These are phyloP conservation scores for Pogonus chalceus DNA, from an alignment of 1,140 invertebrate species.

Conservation along the genomic window DNA sequence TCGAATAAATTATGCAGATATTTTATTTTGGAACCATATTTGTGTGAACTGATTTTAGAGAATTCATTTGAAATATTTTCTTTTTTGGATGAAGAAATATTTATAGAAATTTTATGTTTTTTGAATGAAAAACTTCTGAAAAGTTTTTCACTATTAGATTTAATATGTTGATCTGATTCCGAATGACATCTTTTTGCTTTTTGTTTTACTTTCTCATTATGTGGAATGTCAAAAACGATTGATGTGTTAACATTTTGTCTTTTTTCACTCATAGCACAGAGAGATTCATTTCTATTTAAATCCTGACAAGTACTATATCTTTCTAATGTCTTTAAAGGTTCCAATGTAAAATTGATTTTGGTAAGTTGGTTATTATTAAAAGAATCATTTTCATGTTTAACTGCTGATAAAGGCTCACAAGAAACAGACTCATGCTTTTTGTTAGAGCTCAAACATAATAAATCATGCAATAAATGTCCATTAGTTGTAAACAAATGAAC, in stretches of 20 bases:
- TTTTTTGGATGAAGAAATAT: background rate
- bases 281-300: background rate
- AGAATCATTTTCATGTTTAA: background rate
- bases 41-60: background rate
- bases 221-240: no score
- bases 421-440: background rate
- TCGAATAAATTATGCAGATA: background rate
- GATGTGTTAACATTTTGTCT: background rate
- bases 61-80: no score
- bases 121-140: background rate
- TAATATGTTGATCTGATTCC: background rate
- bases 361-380: background rate
- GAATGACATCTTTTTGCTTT: background rate
- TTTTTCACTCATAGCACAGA: background rate
- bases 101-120: background rate
- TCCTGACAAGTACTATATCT: background rate
- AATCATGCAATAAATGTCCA: slow-evolving; percentile 2
- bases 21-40: background rate
- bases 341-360: background rate
- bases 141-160: background rate
- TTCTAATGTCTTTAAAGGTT: background rate
- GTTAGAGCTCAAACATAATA: background rate
- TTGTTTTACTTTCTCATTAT: background rate
- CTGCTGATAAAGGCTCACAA: background rate
- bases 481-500: background rate